Conservation (phyloP, 2,113 vertebrate species). For the Lota lota region DNA sequence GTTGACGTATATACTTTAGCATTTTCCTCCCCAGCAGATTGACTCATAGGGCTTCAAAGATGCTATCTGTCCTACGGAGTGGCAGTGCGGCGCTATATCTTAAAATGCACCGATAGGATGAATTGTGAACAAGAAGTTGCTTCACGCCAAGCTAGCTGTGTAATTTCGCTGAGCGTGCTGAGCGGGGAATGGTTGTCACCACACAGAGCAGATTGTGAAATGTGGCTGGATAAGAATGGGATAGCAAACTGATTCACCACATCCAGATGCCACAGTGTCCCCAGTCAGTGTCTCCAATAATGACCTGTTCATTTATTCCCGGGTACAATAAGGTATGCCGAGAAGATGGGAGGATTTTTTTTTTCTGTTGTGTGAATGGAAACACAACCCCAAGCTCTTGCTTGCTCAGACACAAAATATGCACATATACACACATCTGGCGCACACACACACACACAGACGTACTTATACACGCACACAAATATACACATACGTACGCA, state of each 20-base stretch:
- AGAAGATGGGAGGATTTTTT: too few relatives aligned
- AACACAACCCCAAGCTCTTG: too few relatives aligned
- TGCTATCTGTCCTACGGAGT: neutral
- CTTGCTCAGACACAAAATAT: too few relatives aligned
- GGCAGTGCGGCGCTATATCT: neutral
- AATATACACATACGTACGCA: neutral
- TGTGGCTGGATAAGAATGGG: constrained; percentile 49
- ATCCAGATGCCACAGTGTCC: constrained; percentile 36
- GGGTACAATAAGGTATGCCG: constrained; percentile 8
- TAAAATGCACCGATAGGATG: constrained; percentile 17
- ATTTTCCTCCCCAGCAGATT: neutral
- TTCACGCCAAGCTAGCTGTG: constrained; percentile 14
- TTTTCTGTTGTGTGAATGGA: too few relatives aligned
- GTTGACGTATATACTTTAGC: too few relatives aligned
- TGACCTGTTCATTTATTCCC: constrained; percentile 23
- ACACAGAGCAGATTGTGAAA: constrained; percentile 57
- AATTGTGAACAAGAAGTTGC: constrained; percentile 43
- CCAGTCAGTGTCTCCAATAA: neutral
- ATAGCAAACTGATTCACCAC: constrained; percentile 35
- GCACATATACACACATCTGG: too few relatives aligned
- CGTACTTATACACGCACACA: too few relatives aligned
- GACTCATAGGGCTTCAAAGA: constrained; percentile 7
- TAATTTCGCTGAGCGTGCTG: constrained; percentile 50
- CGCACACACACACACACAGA: too few relatives aligned
- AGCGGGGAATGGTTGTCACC: constrained; percentile 55